Evolutionary conservation across 2,888 invertebrate genomes (phyloP).

Genomic region (Ornithoptera priamus): DNA sequence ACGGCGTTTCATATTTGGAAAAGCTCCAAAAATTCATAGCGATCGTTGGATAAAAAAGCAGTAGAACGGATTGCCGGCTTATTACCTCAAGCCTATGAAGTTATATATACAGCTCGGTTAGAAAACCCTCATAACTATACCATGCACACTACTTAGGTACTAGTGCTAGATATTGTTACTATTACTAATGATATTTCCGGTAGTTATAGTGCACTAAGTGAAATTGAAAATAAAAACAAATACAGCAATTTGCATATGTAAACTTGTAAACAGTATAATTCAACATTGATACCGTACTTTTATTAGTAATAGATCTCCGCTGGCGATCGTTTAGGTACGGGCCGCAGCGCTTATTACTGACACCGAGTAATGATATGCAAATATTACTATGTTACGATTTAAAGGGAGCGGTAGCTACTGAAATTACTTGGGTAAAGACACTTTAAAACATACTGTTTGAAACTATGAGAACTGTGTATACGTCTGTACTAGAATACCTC

Average conservation of each 20-base stretch:
- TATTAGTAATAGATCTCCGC: too few relatives aligned
- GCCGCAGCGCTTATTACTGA: too few relatives aligned
- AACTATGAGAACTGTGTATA: too few relatives aligned
- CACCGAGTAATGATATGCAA: too few relatives aligned
- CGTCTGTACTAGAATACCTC: too few relatives aligned
- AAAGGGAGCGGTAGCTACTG: too few relatives aligned
- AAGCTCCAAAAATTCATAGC: conserved; percentile 15
- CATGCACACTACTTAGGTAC: neutral
- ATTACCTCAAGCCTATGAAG: neutral
- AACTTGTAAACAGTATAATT: too few relatives aligned
- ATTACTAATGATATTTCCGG: neutral
- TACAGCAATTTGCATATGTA: neutral
- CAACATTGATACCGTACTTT: too few relatives aligned
- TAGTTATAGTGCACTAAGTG: neutral
- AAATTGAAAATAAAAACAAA: neutral
- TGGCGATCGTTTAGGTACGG: too few relatives aligned
- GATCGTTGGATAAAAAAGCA: conserved; percentile 2
- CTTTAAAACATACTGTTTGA: too few relatives aligned
- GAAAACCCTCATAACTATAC: neutral
- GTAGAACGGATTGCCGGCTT: conserved; percentile 5
- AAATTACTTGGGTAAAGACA: too few relatives aligned
- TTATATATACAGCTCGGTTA: neutral
- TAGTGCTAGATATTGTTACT: neutral
- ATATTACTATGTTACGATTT: too few relatives aligned
- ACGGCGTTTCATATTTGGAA: conserved; percentile 22